phyloP scores from a whole-genome alignment of 2,113 vertebrate genomes.

The Tamias sibiricus region DNA sequence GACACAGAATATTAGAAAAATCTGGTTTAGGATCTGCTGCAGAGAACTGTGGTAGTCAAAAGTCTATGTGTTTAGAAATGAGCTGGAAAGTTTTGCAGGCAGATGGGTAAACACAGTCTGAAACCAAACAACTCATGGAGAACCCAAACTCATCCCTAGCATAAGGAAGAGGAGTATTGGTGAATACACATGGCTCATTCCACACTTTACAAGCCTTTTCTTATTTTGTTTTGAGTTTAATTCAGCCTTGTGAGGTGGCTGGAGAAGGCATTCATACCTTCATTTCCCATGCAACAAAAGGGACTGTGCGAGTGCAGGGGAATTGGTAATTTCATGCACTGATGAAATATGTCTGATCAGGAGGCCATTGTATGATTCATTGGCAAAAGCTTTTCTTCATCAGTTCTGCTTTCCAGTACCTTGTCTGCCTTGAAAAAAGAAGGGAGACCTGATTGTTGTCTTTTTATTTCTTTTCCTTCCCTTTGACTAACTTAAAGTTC shows the following conservation, averaged over 20 bases:
- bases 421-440: constrained; percentile 24
- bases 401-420: neutral
- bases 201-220: neutral
- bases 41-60: neutral
- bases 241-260: neutral
- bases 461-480: constrained; percentile 30
- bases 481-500: constrained; percentile 4
- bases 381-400: neutral
- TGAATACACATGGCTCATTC: neutral
- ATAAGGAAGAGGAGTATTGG: neutral
- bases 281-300: neutral
- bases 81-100: neutral
- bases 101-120: neutral
- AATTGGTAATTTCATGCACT: neutral
- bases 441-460: neutral
- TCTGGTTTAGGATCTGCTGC: neutral
- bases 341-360: neutral
- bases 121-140: neutral
- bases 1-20: neutral
- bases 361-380: neutral
- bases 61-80: neutral
- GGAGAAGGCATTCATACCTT: neutral
- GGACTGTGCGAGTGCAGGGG: neutral
- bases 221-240: constrained; percentile 31
- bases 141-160: neutral